Conservation (phyloP, 2,888 invertebrate species). For the Crocallis elinguaria region DNA sequence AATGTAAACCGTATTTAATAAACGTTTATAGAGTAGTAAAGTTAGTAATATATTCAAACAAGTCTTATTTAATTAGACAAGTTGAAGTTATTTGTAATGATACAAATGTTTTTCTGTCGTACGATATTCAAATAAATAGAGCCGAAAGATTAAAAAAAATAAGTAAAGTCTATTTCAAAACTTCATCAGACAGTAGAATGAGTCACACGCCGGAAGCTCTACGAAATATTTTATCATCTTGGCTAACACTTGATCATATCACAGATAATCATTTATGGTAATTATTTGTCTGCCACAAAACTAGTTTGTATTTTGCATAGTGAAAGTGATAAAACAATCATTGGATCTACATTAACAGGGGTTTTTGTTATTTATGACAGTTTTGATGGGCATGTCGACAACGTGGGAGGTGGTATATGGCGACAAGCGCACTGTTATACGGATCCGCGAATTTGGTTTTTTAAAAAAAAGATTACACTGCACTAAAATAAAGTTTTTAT, state of each 20-base stretch:
- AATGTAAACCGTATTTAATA: background rate
- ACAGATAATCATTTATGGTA: background rate
- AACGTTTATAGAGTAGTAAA: background rate
- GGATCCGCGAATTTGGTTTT: too few species aligned
- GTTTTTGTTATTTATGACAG: slow-evolving; percentile 36
- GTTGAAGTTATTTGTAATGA: too few species aligned
- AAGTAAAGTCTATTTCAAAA: too few species aligned
- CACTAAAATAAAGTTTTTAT: too few species aligned
- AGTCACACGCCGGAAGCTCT: slow-evolving; percentile 1
- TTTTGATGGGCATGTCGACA: slow-evolving; percentile 41
- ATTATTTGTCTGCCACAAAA: background rate
- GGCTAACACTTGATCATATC: background rate
- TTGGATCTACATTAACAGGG: slow-evolving; percentile 6
- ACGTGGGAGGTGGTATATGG: slow-evolving; percentile 61
- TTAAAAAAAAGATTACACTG: too few species aligned
- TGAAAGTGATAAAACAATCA: slow-evolving; percentile 17
- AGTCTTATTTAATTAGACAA: too few species aligned
- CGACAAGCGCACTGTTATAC: slow-evolving; percentile 52
- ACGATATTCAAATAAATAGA: too few species aligned
- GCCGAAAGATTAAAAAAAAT: too few species aligned
- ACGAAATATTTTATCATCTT: background rate
- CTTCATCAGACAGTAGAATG: too few species aligned
- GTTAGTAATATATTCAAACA: background rate
- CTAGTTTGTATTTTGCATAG: slow-evolving; percentile 5
- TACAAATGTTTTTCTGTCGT: too few species aligned